A percentile compares a stretch with the other conserved stretches of the same genome.
Evolutionary conservation across 2,113 vertebrate genomes (phyloP).

Genomic region (Channa argus): DNA sequence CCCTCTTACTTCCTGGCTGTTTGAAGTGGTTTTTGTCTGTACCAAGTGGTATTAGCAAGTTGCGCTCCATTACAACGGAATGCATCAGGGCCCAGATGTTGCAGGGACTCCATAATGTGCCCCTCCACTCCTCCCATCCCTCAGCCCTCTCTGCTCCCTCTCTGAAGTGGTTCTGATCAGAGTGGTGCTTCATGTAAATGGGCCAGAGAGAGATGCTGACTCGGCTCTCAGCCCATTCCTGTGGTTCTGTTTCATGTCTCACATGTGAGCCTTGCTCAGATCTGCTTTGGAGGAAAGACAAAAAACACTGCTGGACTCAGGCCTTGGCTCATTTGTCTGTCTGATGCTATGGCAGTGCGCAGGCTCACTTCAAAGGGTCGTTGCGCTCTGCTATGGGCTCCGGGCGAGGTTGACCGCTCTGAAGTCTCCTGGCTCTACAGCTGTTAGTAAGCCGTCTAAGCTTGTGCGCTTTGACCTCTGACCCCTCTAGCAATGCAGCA

Average conservation of each 20-base stretch:
- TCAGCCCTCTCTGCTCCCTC: slow-evolving; percentile 43
- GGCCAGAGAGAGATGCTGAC: slow-evolving; percentile 75
- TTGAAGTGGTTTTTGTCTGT: slow-evolving; percentile 74
- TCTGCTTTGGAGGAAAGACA: slow-evolving; percentile 37
- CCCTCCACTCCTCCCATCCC: slow-evolving; percentile 56
- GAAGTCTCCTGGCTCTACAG: slow-evolving; percentile 64
- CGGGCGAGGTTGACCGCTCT: slow-evolving; percentile 56
- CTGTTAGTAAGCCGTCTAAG: slow-evolving; percentile 69
- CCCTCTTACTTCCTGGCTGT: slow-evolving; percentile 35
- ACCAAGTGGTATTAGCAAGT: slow-evolving; percentile 65
- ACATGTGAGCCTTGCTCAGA: slow-evolving; percentile 61
- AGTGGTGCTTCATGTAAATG: slow-evolving; percentile 65
- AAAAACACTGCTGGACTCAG: slow-evolving; percentile 39
- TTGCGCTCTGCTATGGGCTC: slow-evolving; percentile 15
- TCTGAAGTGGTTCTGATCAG: slow-evolving; percentile 84
- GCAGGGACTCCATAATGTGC: slow-evolving; percentile 55
- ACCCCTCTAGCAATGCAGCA: slow-evolving; percentile 42
- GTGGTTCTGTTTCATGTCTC: slow-evolving; percentile 82
- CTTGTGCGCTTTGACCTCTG: slow-evolving; percentile 75
- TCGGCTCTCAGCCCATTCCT: slow-evolving; percentile 82
- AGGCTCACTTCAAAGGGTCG: slow-evolving; percentile 65
- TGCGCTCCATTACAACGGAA: slow-evolving; percentile 80
- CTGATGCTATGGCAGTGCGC: slow-evolving; percentile 38
- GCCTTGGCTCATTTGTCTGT: slow-evolving; percentile 24
- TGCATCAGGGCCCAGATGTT: slow-evolving; percentile 82